Evolutionary conservation across 2,113 vertebrate species (phyloP).

Genomic region (Erpornis zantholeuca): DNA sequence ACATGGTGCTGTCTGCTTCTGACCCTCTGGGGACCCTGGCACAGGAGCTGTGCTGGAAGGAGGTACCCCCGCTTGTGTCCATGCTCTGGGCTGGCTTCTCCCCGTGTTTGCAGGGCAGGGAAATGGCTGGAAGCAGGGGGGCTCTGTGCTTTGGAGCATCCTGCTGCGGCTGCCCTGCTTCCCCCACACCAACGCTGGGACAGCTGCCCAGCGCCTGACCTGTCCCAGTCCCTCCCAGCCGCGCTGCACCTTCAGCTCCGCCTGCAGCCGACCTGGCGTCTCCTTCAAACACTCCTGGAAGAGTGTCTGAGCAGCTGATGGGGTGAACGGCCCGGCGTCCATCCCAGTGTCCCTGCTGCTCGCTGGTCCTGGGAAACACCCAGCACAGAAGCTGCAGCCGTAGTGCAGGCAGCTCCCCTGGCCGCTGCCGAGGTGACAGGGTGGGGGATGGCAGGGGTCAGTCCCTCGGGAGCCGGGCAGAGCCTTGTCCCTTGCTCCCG

Average conservation of each 20-base stretch:
- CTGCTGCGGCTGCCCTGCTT: not conserved
- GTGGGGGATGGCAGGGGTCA: not conserved
- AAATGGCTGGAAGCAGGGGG: not conserved
- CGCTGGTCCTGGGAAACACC: rapidly evolving
- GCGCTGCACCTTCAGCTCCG: not conserved
- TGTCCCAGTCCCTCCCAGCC: not conserved
- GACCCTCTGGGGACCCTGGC: not conserved
- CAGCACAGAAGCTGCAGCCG: not conserved
- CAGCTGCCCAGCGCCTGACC: rapidly evolving
- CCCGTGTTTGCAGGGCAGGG: not conserved
- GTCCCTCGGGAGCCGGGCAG: not conserved
- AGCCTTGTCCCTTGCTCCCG: not conserved
- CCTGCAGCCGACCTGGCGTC: not conserved
- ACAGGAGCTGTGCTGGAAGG: rapidly evolving
- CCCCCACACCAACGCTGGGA: not conserved
- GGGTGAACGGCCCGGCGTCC: rapidly evolving
- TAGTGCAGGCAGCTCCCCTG: not conserved
- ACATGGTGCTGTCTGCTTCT: rapidly evolving
- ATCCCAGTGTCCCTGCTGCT: rapidly evolving
- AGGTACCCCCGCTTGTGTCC: not conserved
- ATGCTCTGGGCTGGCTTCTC: not conserved
- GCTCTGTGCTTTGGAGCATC: not conserved
- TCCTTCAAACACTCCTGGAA: too few species aligned
- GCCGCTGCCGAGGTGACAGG: not conserved
- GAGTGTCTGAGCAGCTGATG: rapidly evolving